Percentiles rank a stretch among this genome's conserved stretches.
Conservation (phyloP, 2,888 invertebrate genomes). For the Deilephila porcellus region DNA sequence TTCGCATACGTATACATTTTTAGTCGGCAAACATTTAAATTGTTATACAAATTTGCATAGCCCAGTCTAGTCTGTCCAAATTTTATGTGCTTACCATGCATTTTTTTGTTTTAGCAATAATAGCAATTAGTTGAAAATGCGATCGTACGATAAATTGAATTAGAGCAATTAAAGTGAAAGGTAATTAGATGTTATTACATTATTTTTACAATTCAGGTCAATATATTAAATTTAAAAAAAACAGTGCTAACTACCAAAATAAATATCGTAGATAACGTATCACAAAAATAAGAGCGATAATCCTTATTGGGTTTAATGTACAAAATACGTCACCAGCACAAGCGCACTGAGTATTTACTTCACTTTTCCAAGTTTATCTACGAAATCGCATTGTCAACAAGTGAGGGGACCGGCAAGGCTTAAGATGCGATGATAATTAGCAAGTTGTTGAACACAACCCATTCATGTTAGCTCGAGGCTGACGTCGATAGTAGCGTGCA, state of each 20-base stretch:
- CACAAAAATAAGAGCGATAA: too few relatives aligned
- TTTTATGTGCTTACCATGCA: neutral
- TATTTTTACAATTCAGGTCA: neutral
- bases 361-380: slow-evolving; percentile 28
- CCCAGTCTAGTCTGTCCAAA: neutral
- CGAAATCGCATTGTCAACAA: slow-evolving; percentile 1
- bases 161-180: slow-evolving; percentile 6
- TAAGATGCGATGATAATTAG: slow-evolving; percentile 16
- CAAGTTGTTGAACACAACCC: neutral
- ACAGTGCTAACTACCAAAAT: neutral
- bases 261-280: too few relatives aligned
- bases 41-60: slow-evolving; percentile 7
- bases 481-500: too few relatives aligned
- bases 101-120: neutral
- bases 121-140: neutral
- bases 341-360: neutral
- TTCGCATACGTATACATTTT: neutral
- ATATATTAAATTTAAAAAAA: neutral
- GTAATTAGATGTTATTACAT: neutral
- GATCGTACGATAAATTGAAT: neutral
- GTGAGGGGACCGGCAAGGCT: neutral
- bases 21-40: neutral
- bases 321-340: neutral
- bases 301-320: neutral
- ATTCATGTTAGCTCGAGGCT: neutral